Percentiles rank a stretch among this genome's conserved stretches.
Conservation (phyloP, 2,888 invertebrate genomes). For the Apoda limacodes region DNA sequence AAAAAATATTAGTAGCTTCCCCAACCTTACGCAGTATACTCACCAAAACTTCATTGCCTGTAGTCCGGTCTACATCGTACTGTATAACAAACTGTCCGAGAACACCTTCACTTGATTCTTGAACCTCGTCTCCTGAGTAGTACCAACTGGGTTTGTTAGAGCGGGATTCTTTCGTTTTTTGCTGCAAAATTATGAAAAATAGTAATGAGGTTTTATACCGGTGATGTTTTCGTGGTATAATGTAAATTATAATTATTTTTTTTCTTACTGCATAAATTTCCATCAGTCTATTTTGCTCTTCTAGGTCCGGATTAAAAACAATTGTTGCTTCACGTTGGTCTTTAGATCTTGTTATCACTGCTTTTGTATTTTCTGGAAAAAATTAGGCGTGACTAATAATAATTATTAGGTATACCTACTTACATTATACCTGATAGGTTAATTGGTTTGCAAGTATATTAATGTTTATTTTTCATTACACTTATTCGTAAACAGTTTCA, state of each 20-base stretch:
- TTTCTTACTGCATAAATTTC: constrained; percentile 44
- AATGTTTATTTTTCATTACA: no score
- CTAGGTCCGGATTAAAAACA: constrained; percentile 69
- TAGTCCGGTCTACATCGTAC: constrained; percentile 71
- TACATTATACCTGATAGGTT: no score
- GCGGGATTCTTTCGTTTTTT: constrained; percentile 21
- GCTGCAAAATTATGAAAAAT: no score
- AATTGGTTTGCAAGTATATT: no score
- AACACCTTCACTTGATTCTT: constrained; percentile 37
- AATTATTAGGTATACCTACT: no score
- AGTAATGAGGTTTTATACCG: no score
- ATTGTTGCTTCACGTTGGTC: constrained; percentile 63
- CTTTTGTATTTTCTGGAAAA: constrained; percentile 55
- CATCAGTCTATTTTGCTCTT: constrained; percentile 68
- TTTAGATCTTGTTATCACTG: constrained; percentile 37
- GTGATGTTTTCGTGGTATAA: no score
- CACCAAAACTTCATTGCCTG: constrained; percentile 64
- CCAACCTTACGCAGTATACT: no score
- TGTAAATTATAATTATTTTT: no score
- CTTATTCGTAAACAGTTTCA: no score
- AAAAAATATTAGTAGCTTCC: no score
- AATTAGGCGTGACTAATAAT: no score
- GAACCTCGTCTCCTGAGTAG: constrained; percentile 7
- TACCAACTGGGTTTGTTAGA: constrained; percentile 5
- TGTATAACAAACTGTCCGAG: constrained; percentile 73